Conservation (phyloP, 2,888 invertebrate genomes). For the Lepeophtheirus nordmannii region DNA sequence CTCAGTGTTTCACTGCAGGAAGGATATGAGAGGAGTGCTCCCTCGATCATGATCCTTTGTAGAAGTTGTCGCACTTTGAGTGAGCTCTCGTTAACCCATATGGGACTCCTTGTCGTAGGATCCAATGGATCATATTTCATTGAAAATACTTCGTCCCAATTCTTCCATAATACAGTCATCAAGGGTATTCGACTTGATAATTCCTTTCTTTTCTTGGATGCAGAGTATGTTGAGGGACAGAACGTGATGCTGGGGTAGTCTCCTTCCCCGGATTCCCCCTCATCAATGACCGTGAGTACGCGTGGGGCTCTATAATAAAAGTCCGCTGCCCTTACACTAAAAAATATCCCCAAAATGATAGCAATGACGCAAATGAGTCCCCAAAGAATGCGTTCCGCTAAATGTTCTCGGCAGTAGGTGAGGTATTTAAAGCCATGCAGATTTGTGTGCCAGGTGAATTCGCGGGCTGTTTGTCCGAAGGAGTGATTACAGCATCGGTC, state of each 20-base stretch:
- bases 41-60: slow-evolving; percentile 18
- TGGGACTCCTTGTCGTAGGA: neutral
- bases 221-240: slow-evolving; percentile 13
- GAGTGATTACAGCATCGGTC: slow-evolving; percentile 12
- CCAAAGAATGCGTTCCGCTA: slow-evolving; percentile 2
- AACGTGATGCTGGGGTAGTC: slow-evolving; percentile 10
- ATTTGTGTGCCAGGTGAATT: slow-evolving; percentile 14
- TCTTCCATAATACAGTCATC: neutral
- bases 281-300: neutral
- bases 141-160: neutral
- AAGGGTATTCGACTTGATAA: neutral
- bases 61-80: neutral
- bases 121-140: neutral
- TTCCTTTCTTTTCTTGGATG: neutral
- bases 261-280: neutral
- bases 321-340: neutral
- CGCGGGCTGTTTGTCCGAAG: slow-evolving; percentile 4
- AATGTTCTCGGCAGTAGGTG: neutral
- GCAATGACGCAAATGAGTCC: slow-evolving; percentile 4
- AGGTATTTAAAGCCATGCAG: slow-evolving; percentile 19
- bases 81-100: neutral
- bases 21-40: neutral
- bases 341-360: neutral
- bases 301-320: neutral
- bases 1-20: slow-evolving; percentile 3